Conservation (phyloP, 2,113 vertebrate species). For the Dicerorhinus sumatrensis region DNA sequence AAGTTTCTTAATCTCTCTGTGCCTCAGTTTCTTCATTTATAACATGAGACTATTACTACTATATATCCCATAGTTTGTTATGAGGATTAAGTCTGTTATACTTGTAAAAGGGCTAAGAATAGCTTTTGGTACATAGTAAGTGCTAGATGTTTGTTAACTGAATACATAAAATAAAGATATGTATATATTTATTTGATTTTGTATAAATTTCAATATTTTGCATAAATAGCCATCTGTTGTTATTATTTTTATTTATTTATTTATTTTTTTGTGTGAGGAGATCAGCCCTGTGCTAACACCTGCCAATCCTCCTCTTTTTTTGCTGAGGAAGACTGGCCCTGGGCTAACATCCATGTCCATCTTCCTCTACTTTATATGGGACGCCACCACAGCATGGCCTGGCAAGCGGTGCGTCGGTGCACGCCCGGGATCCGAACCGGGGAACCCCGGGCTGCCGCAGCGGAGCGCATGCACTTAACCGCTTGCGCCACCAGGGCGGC, state of each 20-base stretch:
- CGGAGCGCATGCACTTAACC: too few relatives aligned
- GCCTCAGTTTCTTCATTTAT: slow-evolving; percentile 1
- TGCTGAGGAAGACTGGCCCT: too few relatives aligned
- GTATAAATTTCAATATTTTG: slow-evolving; percentile 28
- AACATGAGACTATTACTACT: background rate
- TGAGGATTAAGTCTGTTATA: background rate
- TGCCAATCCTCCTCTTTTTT: too few relatives aligned
- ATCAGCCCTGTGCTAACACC: too few relatives aligned
- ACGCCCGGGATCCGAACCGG: too few relatives aligned
- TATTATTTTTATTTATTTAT: slow-evolving; percentile 49
- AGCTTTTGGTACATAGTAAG: background rate
- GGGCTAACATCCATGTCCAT: too few relatives aligned
- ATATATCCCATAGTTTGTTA: background rate
- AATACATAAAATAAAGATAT: background rate
- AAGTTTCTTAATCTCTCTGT: background rate
- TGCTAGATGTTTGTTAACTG: background rate
- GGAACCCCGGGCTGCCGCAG: too few relatives aligned
- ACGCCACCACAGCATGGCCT: too few relatives aligned
- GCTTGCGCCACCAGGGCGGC: too few relatives aligned
- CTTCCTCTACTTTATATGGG: too few relatives aligned
- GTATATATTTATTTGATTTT: background rate
- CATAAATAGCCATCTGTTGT: background rate
- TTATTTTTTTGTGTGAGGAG: too few relatives aligned
- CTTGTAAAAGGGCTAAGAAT: slow-evolving; percentile 40
- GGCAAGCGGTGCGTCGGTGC: too few relatives aligned